Conservation (phyloP, 2,888 invertebrate genomes). For the Tubulanus polymorphus region DNA sequence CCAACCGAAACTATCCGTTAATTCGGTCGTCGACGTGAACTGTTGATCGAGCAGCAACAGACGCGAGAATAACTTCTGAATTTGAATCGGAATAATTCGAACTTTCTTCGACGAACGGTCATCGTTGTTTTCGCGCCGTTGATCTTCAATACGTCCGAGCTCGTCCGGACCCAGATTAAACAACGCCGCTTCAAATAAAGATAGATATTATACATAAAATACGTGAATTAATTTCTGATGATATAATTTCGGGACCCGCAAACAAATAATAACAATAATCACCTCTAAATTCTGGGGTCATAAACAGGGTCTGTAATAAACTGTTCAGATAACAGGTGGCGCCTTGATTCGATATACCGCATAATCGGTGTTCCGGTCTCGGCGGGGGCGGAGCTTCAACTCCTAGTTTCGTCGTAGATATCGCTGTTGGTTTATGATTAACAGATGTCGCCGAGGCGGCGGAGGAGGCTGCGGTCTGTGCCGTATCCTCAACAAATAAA, state of each 20-base stretch:
- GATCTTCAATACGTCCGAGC: slow-evolving; percentile 43
- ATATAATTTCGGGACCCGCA: neutral
- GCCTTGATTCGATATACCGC: slow-evolving; percentile 53
- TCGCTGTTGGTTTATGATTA: too few species aligned
- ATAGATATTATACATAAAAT: too few species aligned
- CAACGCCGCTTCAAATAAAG: too few species aligned
- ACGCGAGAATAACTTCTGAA: slow-evolving; percentile 49
- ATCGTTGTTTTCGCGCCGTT: too few species aligned
- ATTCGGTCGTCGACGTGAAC: slow-evolving; percentile 44
- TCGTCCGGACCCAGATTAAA: slow-evolving; percentile 41
- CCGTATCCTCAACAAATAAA: too few species aligned
- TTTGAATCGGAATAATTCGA: slow-evolving; percentile 49
- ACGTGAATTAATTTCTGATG: too few species aligned
- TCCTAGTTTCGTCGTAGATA: too few species aligned
- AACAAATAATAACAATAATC: slow-evolving; percentile 4
- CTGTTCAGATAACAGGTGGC: slow-evolving; percentile 54
- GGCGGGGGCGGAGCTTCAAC: slow-evolving; percentile 26
- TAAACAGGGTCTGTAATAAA: slow-evolving; percentile 50
- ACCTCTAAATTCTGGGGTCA: slow-evolving; percentile 54
- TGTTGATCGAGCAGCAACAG: slow-evolving; percentile 47
- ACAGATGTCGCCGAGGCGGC: too few species aligned
- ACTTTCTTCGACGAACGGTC: slow-evolving; percentile 38
- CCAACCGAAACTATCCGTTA: slow-evolving; percentile 56
- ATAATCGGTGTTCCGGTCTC: slow-evolving; percentile 29
- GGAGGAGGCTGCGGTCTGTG: too few species aligned